Base-by-base conservation (phyloP, 2,113 vertebrate species). In the Australoheros scitulus region DNA sequence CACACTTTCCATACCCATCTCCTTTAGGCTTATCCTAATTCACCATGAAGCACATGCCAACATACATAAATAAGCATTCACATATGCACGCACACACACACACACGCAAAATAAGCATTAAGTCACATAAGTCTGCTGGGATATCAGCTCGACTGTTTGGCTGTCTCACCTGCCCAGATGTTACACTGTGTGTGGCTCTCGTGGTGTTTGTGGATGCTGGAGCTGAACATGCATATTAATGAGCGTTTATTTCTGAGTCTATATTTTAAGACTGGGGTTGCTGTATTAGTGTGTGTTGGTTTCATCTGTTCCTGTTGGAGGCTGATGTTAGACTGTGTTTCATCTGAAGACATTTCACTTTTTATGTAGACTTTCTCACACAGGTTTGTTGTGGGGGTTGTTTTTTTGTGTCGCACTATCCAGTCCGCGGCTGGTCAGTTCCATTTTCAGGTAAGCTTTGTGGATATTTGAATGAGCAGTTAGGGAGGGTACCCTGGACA, bases 1-100 rank as follows among this genome's bases (percentile, higher is more conserved):
- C 57, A 70, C 85, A 47, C 82, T 76, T 74, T 87, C 78, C 65
- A 89, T 61, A 76, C 61, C 22, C 5, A 15, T 68, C n/a, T 80
- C 74, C 76, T 87, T 60, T 34, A 89, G 79, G 89, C 89, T 86
- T 80, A 86, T 85, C 77, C 65, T 85, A 87, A 90, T 80, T 77
- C 82, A 87, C 86, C 81, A 20, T 59, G 83, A 87, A 79, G 63
- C 83, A 82, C 87, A 88, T 65, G 61, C 75, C 77, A 59, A 76
- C 89, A 86, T 84, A 78, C 76, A 88, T 76, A 88, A 84, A 80
- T 77, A 77, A 32, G 36, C 29, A 3, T 76, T 20, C 59, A 47
- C 87, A 87, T 60, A 79, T 24, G 22, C 55, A 58, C 87, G 65
- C 47, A 72, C 11, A 68, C 60, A 50, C 11, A 76, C 26, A 11